Evolutionary conservation across 2,888 invertebrate genomes (phyloP), one percentile per base, ranked within the genome.

Genomic region (Hirtodrosophila duncani): DNA sequence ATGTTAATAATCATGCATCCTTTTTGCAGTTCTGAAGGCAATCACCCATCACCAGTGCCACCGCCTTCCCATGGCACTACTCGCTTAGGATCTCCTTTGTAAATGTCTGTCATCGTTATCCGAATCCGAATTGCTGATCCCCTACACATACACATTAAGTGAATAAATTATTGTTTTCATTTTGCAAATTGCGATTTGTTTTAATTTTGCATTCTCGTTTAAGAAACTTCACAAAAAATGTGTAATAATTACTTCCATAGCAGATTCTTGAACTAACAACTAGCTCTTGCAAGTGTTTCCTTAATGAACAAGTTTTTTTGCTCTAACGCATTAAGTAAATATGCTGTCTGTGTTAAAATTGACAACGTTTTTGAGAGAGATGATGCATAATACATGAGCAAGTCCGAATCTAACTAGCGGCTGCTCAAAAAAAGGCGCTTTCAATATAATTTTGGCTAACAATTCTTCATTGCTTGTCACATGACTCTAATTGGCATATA

Each of bases 401-500:
- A n/a, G n/a, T n/a, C n/a, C n/a, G n/a, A n/a, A n/a, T 6, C 5
- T 17, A 43, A 44, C 29, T 57, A 44, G 36, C 18, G 16, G 7
- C 18, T 20, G 5, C 9, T 20, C n/a, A 34, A 24, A 27, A 33
- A 16, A 27, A 33, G 30, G 20, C 37, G 23, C 30, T 10, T 42
- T 65, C 51, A 31, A 33, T 34, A 53, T 9, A 30, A 23, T 42
- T 64, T 51, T 56, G 38, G 51, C 11, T 26, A 49, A 43, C 17
- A 44, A 52, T 43, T 48, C 41, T 58, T 67, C 63, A 67, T 71
- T 63, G 46, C 53, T 44, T 24, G 55, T 51, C 43, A 36, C 21
- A 45, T 27, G 11, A 45, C 4, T 14, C 51, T 69, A 69, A 69
- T 69, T 69, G 69, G 69, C 66, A 66, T 69, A 69, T 69, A 69